Evolutionary conservation across 2,113 vertebrate species (phyloP), one percentile per base, ranked within the genome.

Genomic region (Geococcyx californianus): DNA sequence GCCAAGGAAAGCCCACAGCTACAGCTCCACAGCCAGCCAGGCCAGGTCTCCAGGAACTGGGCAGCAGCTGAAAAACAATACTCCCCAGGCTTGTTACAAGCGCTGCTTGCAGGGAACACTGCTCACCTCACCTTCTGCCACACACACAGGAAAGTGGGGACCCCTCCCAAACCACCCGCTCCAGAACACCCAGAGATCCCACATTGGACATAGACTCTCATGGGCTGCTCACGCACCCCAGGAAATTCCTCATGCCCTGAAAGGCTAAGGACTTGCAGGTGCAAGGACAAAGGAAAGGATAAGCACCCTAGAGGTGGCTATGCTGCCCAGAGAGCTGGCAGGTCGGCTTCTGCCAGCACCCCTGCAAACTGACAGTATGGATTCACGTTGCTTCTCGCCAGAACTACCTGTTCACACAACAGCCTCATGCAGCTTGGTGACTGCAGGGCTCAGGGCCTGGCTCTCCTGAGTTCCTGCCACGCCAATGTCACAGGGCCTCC

Each of bases 1-100:
- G 52, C 79, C 63, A 80, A 69, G 16, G 75, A 73, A 90, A 87
- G 78, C 49, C 70, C 72, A 66, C 44, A 85, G 89, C 62, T 84
- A 68, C 11, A 78, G 62, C 54, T 82, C 44, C 2, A 3, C 54
- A 69, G 75, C n/a, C 79, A 85, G 75, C 0, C 0, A 88, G 72
- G 77, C 69, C 64, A 75, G 33, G 24, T 75, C 96, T 89, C 84
- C 56, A 56, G 81, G 66, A 92, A 84, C 49, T 1, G 3, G 62
- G 20, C 34, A 83, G 26, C 72, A 83, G 72, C 75, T 77, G 59
- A 75, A 86, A 90, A 89, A 92, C 24, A 90, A 54, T 68, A 85
- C 49, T 94, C 75, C 88, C 59, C 70, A 94, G 33, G 84, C 52
- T 38, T 34, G 34, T 75, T 51, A 80, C 0, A 0, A 89, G 55